Evolutionary conservation across 2,113 vertebrate species (phyloP).

Genomic region (Lota lota): DNA sequence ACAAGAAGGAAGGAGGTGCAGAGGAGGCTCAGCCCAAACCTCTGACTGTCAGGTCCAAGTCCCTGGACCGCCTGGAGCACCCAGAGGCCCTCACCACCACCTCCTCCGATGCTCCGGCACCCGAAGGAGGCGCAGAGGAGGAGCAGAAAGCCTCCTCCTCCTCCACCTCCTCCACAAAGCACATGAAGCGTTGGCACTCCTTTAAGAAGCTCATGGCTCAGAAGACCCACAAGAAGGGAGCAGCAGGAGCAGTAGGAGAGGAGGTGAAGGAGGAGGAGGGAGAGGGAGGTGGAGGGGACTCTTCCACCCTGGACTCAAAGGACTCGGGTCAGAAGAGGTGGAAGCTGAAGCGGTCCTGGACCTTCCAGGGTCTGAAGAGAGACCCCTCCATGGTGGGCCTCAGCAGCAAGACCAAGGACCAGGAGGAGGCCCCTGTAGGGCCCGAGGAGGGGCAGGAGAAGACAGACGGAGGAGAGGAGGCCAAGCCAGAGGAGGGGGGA

Average conservation of each 20-base stretch:
- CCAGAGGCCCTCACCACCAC: constrained; percentile 57
- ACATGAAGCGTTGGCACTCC: constrained; percentile 79
- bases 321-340: constrained; percentile 75
- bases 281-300: constrained; percentile 65
- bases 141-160: constrained; percentile 62
- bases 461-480: constrained; percentile 28
- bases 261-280: constrained; percentile 64
- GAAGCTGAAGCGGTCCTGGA: constrained; percentile 80
- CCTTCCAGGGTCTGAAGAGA: constrained; percentile 79
- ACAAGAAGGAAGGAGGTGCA: constrained; percentile 69
- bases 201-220: constrained; percentile 80
- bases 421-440: constrained; percentile 33
- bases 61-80: constrained; percentile 74
- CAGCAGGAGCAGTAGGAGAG: constrained; percentile 51
- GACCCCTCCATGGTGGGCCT: constrained; percentile 73
- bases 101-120: constrained; percentile 19
- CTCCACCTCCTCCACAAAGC: constrained; percentile 59
- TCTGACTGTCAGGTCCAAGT: constrained; percentile 71
- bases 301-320: constrained; percentile 71
- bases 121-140: constrained; percentile 40
- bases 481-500: constrained; percentile 13
- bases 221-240: constrained; percentile 72
- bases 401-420: constrained; percentile 64
- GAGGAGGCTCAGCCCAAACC: constrained; percentile 55
- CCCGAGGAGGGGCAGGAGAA: constrained; percentile 23